Evolutionary conservation across 1,140 invertebrate genomes (phyloP), one percentile per base, ranked within the genome.

Genomic region (Grapholita molesta): DNA sequence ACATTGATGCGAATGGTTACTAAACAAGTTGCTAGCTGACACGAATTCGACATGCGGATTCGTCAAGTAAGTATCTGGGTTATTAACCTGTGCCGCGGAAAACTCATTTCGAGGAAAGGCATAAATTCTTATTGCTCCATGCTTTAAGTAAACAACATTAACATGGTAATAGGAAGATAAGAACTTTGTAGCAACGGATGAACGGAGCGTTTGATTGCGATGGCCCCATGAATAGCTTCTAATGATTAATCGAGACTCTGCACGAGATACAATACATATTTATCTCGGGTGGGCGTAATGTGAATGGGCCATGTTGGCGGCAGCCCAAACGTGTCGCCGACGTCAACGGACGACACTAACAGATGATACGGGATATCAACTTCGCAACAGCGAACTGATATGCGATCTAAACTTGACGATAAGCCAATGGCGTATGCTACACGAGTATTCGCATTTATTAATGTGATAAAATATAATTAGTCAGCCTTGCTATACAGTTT

Each of bases 251-350:
- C 21, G 18, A 48, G 1, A 52, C 69, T 72, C 64, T 69, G 70
- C 69, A 76, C 76, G 70, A 69, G 66, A 68, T 71, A 70, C 48
- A 18, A 48, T 72, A 75, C 66, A 81, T 76, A 82, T 82, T 86
- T 85, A 70, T 69, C 42, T 68, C 28, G 38, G 57, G 85, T 84
- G 79, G 85, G 83, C 76, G 79, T 75, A 75, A 85, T 85, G 86
- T 91, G 88, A 91, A 91, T 91, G 88, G 85, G 85, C 80, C 77
- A 76, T 72, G 72, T 83, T 91, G 88, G 88, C 87, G 38, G 72
- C 70, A 70, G 66, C 82, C 88, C 88, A 90, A 86, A 87, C 79
- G 79, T 85, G 80, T 78, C 78, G 72, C 72, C 85, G 77, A 86
- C 85, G 82, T 88, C 78, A 86, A 71, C 74, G 32, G 23, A 38